Evolutionary conservation across 2,888 invertebrate species (phyloP), one percentile per base, ranked within the genome.

Genomic region (Melanchra persicariae): DNA sequence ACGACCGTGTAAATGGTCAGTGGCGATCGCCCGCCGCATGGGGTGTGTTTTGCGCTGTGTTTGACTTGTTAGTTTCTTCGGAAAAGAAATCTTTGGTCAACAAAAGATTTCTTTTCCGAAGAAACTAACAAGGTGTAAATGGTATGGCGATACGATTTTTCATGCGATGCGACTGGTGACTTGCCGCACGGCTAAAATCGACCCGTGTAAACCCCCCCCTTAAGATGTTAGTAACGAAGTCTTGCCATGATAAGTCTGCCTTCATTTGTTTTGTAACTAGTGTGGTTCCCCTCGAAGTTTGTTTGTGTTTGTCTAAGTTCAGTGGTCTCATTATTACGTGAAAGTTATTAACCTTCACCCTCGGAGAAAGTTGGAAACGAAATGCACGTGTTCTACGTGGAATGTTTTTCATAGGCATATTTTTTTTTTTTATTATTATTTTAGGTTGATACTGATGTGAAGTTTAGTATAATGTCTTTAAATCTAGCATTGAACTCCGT

Each of bases 131-230:
- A n/a, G n/a, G n/a, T n/a, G n/a, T n/a, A n/a, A n/a, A n/a, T n/a
- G n/a, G n/a, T n/a, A n/a, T n/a, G n/a, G n/a, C n/a, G n/a, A n/a
- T n/a, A n/a, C n/a, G n/a, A n/a, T n/a, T n/a, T n/a, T n/a, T n/a
- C n/a, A n/a, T n/a, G n/a, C n/a, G n/a, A n/a, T n/a, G n/a, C n/a
- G n/a, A n/a, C n/a, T n/a, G n/a, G n/a, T n/a, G 40, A 40, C 43
- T 43, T 2, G 67, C 67, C 67, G 67, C 72, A 63, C 72, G 72
- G 58, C 59, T n/a, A 72, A 72, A 69, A 75, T 68, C 70, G 67
- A 70, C 67, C 71, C 60, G 66, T 74, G 66, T 60, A 70, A 66
- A 72, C 62, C 62, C 67, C 64, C 47, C 30, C n/a, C n/a, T n/a
- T n/a, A n/a, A n/a, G 19, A n/a, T 55, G 34, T 34, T n/a, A 1